Base-by-base conservation (phyloP, 1,140 invertebrate species). In the Aphis craccivora region DNA sequence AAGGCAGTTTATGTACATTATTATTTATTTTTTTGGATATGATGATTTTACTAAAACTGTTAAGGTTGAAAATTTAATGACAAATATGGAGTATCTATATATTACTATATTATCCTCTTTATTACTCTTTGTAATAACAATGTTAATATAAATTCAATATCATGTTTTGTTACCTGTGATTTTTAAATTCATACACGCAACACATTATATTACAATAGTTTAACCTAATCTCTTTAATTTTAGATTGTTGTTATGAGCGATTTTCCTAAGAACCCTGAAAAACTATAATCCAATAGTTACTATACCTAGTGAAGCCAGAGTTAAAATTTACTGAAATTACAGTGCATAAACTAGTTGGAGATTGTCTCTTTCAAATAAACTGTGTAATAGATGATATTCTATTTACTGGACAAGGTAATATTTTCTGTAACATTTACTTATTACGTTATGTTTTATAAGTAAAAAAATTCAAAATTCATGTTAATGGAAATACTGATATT, bases 371-470 rank as follows among this genome's bases (percentile, higher is more conserved):
- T 83, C 35, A 86, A 84, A 45, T 83, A 2, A 37, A 7, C 1
- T 93, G 91, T 55, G 35, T 30, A 37, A 37, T 93, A 23, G 40
- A 93, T 2, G 3, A 1, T 7, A 5, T 55, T 23, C 0, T 22
- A 53, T 93, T 93, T 20, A 20, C 5, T 37, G 91, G 91, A 43
- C 20, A 55, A 55, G 91, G 91, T 93, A 93, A 40, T 84, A 43
- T 55, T 86, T 18, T 51, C 35, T n/a, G 14, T n/a, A 76, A 76
- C 55, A 14, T 40, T 40, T 40, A 40, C 37, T 40, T 18, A 67
- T 67, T 67, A n/a, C 14, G 18, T n/a, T 83, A 9, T 37, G 7
- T 83, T 83, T 40, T 40, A 83, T 9, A 11, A 40, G 8, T 20
- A 37, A 8, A 35, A 22, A 35, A 23, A 23, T 83, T 81, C 4